Percentiles rank a stretch among this genome's conserved stretches.
phyloP scores from a whole-genome alignment of 1,140 invertebrate species.

The Drosophila watanabei region DNA sequence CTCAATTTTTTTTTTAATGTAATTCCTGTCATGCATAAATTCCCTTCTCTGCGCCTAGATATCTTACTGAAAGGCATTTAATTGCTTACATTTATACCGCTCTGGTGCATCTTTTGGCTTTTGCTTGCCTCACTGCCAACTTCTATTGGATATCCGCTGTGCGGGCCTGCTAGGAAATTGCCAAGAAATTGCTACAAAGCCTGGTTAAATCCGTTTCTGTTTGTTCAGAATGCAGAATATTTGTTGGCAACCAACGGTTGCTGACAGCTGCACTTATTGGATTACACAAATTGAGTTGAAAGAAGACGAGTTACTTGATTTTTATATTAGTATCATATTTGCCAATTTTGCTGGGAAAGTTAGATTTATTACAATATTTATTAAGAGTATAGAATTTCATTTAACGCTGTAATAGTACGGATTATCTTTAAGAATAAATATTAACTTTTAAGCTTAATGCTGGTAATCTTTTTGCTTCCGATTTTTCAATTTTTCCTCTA shows the following conservation, averaged over 20 bases:
- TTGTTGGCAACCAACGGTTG: conserved; percentile 19
- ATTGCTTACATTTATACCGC: conserved; percentile 32
- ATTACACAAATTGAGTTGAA: conserved; percentile 18
- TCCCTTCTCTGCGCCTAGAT: neutral
- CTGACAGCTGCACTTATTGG: conserved; percentile 46
- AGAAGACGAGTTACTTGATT: neutral
- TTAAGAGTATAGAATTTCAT: neutral
- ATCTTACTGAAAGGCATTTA: conserved; percentile 42
- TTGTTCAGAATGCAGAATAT: conserved; percentile 31
- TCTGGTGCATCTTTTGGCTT: conserved; percentile 25
- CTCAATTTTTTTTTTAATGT: neutral
- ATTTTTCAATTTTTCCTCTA: neutral
- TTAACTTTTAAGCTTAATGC: neutral
- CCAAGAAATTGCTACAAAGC: conserved; percentile 29
- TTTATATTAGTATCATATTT: neutral
- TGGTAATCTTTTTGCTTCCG: neutral
- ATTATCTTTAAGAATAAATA: neutral
- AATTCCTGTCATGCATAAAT: conserved; percentile 23
- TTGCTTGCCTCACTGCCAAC: conserved; percentile 11
- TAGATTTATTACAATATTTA: neutral
- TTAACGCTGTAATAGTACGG: neutral
- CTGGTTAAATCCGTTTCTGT: conserved; percentile 10
- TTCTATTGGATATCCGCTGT: conserved; percentile 29
- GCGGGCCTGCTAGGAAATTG: conserved; percentile 10
- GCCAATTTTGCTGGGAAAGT: no score